Percentiles rank a stretch among this genome's conserved stretches.
Conservation (phyloP, 2,888 invertebrate species). For the Zhuqinia jingwanae region DNA sequence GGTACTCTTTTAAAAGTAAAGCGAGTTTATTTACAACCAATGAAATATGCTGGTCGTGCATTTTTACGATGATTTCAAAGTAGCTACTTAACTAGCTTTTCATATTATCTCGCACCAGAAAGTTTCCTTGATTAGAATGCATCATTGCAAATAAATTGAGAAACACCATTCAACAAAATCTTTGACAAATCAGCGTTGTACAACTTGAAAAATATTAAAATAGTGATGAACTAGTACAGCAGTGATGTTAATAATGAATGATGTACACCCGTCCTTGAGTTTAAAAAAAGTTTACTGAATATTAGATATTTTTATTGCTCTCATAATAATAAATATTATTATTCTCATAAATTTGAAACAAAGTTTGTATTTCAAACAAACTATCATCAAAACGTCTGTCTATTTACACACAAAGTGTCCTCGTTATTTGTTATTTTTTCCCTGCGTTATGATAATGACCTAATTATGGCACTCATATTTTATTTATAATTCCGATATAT, state of each 20-base stretch:
- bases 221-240: too few relatives aligned
- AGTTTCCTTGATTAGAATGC: too few relatives aligned
- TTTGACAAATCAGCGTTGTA: not conserved
- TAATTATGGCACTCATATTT: slow-evolving; percentile 25
- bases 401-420: slow-evolving; percentile 7
- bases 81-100: too few relatives aligned
- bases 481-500: not conserved
- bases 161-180: not conserved
- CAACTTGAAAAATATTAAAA: not conserved
- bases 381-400: not conserved
- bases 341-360: not conserved
- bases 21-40: too few relatives aligned
- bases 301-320: slow-evolving; percentile 24
- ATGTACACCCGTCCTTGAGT: not conserved
- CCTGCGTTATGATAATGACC: slow-evolving; percentile 28
- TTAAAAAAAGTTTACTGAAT: not conserved
- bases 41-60: too few relatives aligned
- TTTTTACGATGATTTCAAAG: too few relatives aligned
- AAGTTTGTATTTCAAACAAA: not conserved
- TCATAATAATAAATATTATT: slow-evolving; percentile 8
- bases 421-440: slow-evolving; percentile 19
- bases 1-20: too few relatives aligned
- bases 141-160: too few relatives aligned
- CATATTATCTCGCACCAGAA: too few relatives aligned
- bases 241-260: not conserved